Evolutionary conservation across 92 coral and sea anemone genomes (phyloP), one percentile per base, ranked within the genome.

Genomic region (Phymanthus crucifer): DNA sequence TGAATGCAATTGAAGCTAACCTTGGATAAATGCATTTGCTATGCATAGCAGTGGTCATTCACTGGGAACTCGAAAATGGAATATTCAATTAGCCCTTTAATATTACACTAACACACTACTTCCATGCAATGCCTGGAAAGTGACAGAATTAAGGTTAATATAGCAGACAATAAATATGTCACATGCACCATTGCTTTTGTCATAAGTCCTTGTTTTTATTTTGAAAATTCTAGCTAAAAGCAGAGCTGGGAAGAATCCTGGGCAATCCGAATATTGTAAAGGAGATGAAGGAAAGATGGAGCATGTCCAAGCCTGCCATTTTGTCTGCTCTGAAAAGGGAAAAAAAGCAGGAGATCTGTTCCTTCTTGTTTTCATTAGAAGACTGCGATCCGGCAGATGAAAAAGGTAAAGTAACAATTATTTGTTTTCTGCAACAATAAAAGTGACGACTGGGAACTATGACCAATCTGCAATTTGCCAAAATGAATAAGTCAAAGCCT

Each of bases 191-290:
- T 29, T 48, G 16, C 40, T 47, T 43, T 71, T 43, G 47, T 27
- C 32, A 10, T 48, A 48, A 48, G 16, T 48, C n/a, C 18, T 48
- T 48, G 66, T 57, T 18, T 57, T 19, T 29, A 61, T 65, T 40
- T 52, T 75, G 67, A 75, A 75, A 75, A 46, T 81, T 84, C 32
- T 80, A 85, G 85, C 43, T 85, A 72, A 85, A 74, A 50, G 82
- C 83, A 73, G 89, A 85, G 66, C 73, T 85, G 58, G 89, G 75
- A 73, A 80, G 85, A 65, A 85, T 85, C 47, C 57, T 78, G 24
- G 64, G 50, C 19, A 80, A 66, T 46, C 35, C 40, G n/a, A 76
- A 79, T 17, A 66, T 85, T 26, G 27, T 21, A 2, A 46, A 74
- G 26, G 27, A 56, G 37, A 74, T 40, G 34, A 40, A 72, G 40